Evolutionary conservation across 2,888 invertebrate species (phyloP), one percentile per base, ranked within the genome.

Genomic region (Sepioteuthis lessoniana): DNA sequence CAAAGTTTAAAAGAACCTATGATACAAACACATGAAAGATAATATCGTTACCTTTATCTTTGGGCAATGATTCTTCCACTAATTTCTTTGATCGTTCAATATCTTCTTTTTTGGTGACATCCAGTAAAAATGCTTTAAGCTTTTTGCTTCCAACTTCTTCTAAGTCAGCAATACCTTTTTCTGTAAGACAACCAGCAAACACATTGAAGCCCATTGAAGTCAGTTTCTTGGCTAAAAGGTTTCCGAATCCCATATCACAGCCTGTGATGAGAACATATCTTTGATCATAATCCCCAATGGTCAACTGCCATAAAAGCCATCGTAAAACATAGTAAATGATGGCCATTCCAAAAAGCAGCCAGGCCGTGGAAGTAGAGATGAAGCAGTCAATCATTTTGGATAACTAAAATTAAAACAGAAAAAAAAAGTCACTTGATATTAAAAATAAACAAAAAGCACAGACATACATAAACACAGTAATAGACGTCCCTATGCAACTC

Each of bases 181-280:
- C 93, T 0, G 95, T 95, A 25, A 96, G 93, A 94, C 96, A 96
- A 0, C 95, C 95, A 19, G 96, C 96, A 94, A 95, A 96, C 19
- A 96, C 96, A 90, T 95, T 94, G 91, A 96, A 95, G 8, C 96
- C 96, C 60, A 95, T 93, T 16, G 90, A 47, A 93, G 96, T 96
- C 50, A 96, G 94, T 28, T 94, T 94, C 93, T 95, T 95, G 21
- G 96, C 95, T 19, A 96, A 95, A 91, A 95, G 93, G 50, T 95
- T 94, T 47, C 96, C 96, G 93, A 96, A 96, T 1, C 96, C 96
- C 0, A 95, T 94, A 94, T 96, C 96, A 94, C 96, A 96, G 13
- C 96, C 96, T 28, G 96, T 96, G n/a, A 96, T 95, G 16, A 96
- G 94, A 19, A 96, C 96, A 94, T 96, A 94, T 46, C 95, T 95